A percentile compares a stretch with the other conserved stretches of the same genome.
Evolutionary conservation across 2,888 invertebrate species (phyloP).

Genomic region (Drosophila kuntzei): DNA sequence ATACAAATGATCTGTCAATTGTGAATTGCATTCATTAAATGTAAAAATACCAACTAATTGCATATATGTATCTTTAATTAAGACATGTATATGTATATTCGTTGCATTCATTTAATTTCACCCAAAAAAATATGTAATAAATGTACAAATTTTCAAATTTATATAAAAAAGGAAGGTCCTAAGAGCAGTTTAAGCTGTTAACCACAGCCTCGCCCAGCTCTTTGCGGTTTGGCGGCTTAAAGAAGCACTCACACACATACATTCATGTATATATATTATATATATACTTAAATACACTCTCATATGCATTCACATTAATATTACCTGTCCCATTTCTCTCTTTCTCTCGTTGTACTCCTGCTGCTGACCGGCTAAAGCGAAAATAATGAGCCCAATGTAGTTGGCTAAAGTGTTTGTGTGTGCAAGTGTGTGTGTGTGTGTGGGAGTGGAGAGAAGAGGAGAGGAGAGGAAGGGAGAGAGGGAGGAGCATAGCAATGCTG

Average conservation of each 20-base stretch:
- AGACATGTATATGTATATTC: too few relatives aligned
- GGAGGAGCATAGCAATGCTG: constrained; percentile 38
- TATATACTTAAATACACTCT: constrained; percentile 9
- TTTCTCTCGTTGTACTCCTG: constrained; percentile 19
- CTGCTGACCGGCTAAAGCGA: constrained; percentile 72
- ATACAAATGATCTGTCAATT: too few relatives aligned
- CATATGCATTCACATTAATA: constrained; percentile 27
- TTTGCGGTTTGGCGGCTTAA: constrained; percentile 67
- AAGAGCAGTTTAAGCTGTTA: constrained; percentile 38
- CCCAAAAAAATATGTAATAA: neutral
- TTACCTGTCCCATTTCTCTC: constrained; percentile 52
- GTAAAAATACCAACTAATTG: neutral
- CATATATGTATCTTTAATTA: neutral
- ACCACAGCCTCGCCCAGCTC: constrained; percentile 42
- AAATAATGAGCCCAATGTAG: constrained; percentile 75
- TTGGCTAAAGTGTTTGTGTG: constrained; percentile 32
- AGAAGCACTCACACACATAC: constrained; percentile 44
- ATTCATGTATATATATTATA: constrained; percentile 2
- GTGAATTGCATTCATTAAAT: neutral
- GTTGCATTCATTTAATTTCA: constrained; percentile 4
- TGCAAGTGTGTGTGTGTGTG: constrained; percentile 8
- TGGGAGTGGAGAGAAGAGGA: neutral
- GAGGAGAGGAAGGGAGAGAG: neutral
- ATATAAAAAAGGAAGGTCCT: constrained; percentile 11
- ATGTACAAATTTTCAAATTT: neutral